Base-by-base conservation (phyloP, 2,888 invertebrate species). In the Coelopa pilipes region DNA sequence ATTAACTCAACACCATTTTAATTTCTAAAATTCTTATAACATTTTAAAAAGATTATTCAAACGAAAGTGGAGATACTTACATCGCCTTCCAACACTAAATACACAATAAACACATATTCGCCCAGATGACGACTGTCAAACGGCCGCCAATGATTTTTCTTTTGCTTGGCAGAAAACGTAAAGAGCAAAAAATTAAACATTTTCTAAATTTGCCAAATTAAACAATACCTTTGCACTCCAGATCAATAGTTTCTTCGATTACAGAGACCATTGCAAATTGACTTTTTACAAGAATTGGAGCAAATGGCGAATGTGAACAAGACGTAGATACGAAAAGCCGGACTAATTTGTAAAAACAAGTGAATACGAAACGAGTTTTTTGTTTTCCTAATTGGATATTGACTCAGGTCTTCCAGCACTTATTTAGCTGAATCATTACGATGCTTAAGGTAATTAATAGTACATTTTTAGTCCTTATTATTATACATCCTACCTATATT, bases 391-490 rank as follows among this genome's bases (percentile, higher is more conserved):
- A 62, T 62, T 34, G 62, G 45, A 60, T 62, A 62, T 62, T 50
- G 34, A 34, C 53, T 62, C 24, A 24, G 70, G 62, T 62, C 63
- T 50, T 57, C 34, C 62, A 53, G 21, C 62, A 19, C 17, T 34
- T 34, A 24, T 67, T 68, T 24, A 71, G 70, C 67, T 60, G 57
- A 73, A 63, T 63, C 1, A 73, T 57, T 66, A 76, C 73, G 60
- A 79, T 79, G 79, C 75, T 79, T 68, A 79, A 79, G 77, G 79
- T 79, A 76, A 77, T 74, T 79, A 76, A 77, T 74, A 21, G 9
- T 19, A 63, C 59, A 11, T 19, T 57, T 34, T 34, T 2, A 7
- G 34, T 34, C 7, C 34, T 34, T 7, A 34, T 4, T 34, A 34
- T 34, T 7, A 34, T 4, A 50, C 49, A 13, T 46, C 70, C 75